These are phyloP conservation scores for Listrodromus nycthemerus DNA, from an alignment of 2,888 invertebrate genomes.

Conservation along the genomic window DNA sequence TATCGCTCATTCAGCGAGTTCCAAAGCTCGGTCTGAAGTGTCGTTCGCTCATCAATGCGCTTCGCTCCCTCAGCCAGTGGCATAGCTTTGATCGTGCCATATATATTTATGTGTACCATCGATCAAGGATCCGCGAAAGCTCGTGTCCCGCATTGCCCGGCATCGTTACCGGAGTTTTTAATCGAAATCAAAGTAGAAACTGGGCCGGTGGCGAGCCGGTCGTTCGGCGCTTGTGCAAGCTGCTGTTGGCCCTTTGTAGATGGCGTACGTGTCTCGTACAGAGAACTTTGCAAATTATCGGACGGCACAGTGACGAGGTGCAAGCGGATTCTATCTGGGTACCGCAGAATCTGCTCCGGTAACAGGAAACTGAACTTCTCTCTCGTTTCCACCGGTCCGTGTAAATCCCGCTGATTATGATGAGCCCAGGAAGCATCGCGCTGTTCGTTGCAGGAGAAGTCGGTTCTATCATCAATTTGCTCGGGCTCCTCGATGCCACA, in stretches of 20 bases:
- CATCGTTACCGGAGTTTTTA: constrained; percentile 28
- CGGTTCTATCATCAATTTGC: not conserved
- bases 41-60: not conserved
- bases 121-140: not conserved
- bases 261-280: constrained; percentile 2
- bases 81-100: constrained; percentile 16
- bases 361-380: constrained; percentile 43
- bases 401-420: not conserved
- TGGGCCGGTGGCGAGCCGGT: not conserved
- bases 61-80: not conserved
- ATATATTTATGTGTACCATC: constrained; percentile 1
- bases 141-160: not conserved
- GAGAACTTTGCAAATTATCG: constrained; percentile 45
- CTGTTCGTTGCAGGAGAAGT: not conserved
- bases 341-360: constrained; percentile 4
- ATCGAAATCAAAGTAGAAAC: constrained; percentile 32
- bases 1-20: not conserved
- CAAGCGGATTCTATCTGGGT: not conserved
- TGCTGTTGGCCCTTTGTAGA: not conserved
- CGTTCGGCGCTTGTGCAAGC: not conserved
- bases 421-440: not conserved
- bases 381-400: not conserved
- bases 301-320: not conserved
- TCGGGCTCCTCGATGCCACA: not conserved
- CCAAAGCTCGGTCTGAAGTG: not conserved